These are phyloP conservation scores for Panulirus ornatus DNA, from an alignment of 1,140 invertebrate genomes.

Conservation along the genomic window DNA sequence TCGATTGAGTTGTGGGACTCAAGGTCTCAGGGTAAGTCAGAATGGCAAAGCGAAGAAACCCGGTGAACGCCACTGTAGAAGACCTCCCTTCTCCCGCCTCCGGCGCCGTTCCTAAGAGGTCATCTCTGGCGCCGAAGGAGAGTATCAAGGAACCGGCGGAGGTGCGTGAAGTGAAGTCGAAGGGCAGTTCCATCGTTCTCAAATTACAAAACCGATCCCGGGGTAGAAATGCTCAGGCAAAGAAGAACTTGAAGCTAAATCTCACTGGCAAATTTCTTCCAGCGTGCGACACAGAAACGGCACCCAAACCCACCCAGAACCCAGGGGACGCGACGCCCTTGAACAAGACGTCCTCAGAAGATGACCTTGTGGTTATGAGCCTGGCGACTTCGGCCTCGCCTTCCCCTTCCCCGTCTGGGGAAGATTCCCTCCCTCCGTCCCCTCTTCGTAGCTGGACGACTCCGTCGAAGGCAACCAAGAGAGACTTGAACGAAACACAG, in stretches of 20 bases:
- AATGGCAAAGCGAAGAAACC: not conserved
- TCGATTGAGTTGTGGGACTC: conserved; percentile 54
- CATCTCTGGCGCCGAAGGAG: not conserved
- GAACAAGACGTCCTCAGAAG: not conserved
- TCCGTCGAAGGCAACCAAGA: not conserved
- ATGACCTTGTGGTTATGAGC: not conserved
- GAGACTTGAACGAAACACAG: not conserved
- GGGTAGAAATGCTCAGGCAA: not conserved
- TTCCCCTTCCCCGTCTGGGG: not conserved
- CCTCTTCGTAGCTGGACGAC: not conserved
- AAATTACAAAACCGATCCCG: not conserved
- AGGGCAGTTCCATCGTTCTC: not conserved
- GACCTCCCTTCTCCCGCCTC: conserved; percentile 3
- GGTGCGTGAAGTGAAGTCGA: not conserved
- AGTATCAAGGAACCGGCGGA: not conserved
- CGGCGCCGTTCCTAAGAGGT: conserved; percentile 56
- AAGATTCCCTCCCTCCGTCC: conserved; percentile 21
- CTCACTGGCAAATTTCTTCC: conserved; percentile 8
- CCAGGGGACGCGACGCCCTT: no score
- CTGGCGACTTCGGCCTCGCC: not conserved
- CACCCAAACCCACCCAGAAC: not conserved
- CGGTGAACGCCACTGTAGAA: not conserved
- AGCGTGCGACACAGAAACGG: not conserved
- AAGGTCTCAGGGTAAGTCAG: conserved; percentile 6
- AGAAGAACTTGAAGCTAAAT: not conserved